phyloP scores from a whole-genome alignment of 2,888 invertebrate species.

The Caenorhabditis angaria region DNA sequence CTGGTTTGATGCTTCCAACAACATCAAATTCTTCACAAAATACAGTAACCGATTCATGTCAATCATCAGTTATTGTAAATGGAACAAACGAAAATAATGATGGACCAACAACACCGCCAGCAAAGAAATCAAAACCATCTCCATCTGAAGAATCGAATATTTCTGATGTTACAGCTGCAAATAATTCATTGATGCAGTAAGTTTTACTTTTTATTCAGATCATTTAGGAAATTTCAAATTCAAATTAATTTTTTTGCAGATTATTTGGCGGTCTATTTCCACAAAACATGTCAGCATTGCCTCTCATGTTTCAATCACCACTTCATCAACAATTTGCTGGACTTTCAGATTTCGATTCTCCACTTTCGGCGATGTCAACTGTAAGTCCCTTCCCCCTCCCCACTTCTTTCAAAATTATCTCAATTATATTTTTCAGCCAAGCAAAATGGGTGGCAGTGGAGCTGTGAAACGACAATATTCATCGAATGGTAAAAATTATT shows the following conservation, averaged over 20 bases:
- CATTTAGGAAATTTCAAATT: too few species aligned
- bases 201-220: conserved; percentile 4
- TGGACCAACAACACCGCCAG: conserved; percentile 19
- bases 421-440: conserved; percentile 25
- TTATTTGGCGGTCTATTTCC: conserved; percentile 27
- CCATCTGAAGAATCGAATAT: conserved; percentile 20
- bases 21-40: conserved; percentile 27
- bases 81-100: conserved; percentile 17
- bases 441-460: conserved; percentile 22
- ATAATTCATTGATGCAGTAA: conserved; percentile 19
- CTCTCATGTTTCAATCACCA: conserved; percentile 21
- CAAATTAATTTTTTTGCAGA: conserved; percentile 14
- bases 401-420: too few species aligned
- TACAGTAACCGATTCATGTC: conserved; percentile 9
- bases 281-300: conserved; percentile 12
- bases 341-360: conserved; percentile 26
- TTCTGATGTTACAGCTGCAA: conserved; percentile 17
- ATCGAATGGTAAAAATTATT: conserved; percentile 71
- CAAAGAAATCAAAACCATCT: conserved; percentile 23
- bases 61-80: conserved; percentile 44
- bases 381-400: background rate
- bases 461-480: conserved; percentile 66
- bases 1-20: conserved; percentile 20
- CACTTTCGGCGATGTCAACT: conserved; percentile 26
- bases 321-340: conserved; percentile 32